Conservation (phyloP, 2,888 invertebrate species). For the Mimachlamys varia region DNA sequence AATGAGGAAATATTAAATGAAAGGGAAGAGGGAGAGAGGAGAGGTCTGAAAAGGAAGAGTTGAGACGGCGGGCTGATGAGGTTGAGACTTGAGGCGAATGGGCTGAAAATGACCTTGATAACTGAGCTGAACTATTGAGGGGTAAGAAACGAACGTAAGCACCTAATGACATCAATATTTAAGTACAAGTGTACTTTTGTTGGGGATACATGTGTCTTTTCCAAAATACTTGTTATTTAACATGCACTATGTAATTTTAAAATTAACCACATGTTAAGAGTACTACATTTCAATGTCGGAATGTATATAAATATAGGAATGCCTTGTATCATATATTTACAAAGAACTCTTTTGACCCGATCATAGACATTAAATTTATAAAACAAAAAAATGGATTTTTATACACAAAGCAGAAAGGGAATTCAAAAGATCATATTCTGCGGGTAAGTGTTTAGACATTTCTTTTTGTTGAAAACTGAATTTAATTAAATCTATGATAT, state of each 20-base stretch:
- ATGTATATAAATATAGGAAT: not conserved
- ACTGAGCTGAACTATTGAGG: too few species aligned
- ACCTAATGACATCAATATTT: not conserved
- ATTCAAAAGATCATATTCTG: conserved; percentile 2
- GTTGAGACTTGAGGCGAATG: too few species aligned
- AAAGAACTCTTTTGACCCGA: not conserved
- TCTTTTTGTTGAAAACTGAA: not conserved
- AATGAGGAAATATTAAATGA: not conserved
- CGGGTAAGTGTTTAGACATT: not conserved
- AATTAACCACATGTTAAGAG: not conserved
- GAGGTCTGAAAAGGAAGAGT: not conserved
- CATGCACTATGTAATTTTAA: not conserved
- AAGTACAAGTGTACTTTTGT: not conserved
- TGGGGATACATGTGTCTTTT: not conserved
- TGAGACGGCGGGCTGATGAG: too few species aligned
- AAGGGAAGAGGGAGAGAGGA: not conserved
- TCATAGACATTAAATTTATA: not conserved
- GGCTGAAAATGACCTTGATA: too few species aligned
- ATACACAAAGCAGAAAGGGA: conserved; percentile 2
- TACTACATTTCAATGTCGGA: not conserved
- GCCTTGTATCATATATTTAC: not conserved
- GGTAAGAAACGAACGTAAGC: too few species aligned
- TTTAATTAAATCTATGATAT: not conserved
- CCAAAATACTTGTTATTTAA: not conserved
- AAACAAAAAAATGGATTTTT: not conserved